Conservation (phyloP, 2,797 vertebrate genomes). For the Cirrhinus mrigala region DNA sequence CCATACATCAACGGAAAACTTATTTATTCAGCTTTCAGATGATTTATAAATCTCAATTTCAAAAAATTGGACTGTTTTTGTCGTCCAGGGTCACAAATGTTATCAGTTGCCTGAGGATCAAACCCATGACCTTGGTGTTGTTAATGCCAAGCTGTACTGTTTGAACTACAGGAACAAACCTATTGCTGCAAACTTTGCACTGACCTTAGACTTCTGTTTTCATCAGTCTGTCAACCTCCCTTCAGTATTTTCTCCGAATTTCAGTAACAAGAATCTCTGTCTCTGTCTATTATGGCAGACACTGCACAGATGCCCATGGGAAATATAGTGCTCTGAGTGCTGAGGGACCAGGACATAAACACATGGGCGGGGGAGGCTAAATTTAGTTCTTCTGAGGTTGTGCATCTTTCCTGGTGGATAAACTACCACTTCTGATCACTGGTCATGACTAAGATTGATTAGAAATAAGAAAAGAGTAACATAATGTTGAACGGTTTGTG, state of each 20-base stretch:
- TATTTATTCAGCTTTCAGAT: no score
- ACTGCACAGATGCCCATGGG: slow-evolving; percentile 69
- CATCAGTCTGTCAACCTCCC: neutral
- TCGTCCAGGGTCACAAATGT: no score
- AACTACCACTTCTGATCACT: slow-evolving; percentile 67
- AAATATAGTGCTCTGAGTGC: slow-evolving; percentile 82
- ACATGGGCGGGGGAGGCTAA: slow-evolving; percentile 68
- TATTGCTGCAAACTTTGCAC: neutral
- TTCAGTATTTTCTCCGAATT: neutral
- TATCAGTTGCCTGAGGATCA: neutral
- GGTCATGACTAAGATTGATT: slow-evolving; percentile 69
- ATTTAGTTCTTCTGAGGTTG: slow-evolving; percentile 76
- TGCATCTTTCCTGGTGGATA: slow-evolving; percentile 73
- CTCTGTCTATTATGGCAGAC: slow-evolving; percentile 43
- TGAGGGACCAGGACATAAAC: slow-evolving; percentile 78
- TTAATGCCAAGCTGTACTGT: neutral
- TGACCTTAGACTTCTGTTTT: neutral
- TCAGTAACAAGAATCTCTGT: slow-evolving; percentile 62
- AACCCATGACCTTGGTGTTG: neutral
- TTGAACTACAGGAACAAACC: neutral
- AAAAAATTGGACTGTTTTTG: no score
- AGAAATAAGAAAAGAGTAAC: neutral
- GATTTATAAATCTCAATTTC: no score
- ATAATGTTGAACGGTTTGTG: neutral
- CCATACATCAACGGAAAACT: no score